These are phyloP conservation scores for Euglossa dilemma DNA, from an alignment of 1,140 invertebrate genomes.

Conservation along the genomic window DNA sequence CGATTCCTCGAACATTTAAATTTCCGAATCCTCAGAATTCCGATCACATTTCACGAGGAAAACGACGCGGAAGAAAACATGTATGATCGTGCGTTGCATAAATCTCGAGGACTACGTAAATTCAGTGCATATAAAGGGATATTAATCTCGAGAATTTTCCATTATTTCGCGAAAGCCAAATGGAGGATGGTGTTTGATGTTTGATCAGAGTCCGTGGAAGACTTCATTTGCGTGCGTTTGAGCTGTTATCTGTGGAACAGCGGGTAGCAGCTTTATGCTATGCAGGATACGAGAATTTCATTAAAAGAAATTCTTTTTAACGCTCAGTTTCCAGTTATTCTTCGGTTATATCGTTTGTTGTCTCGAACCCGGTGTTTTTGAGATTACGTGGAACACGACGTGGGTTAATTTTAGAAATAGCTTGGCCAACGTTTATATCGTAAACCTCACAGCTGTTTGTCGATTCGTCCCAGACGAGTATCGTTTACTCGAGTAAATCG, in stretches of 20 bases:
- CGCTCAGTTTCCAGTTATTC: neutral
- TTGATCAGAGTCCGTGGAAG: neutral
- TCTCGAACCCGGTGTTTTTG: neutral
- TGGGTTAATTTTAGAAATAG: no score
- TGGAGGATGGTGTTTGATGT: neutral
- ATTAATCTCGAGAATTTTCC: neutral
- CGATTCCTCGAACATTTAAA: no score
- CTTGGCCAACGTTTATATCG: neutral
- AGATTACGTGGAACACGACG: neutral
- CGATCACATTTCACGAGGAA: no score
- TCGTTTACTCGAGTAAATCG: no score
- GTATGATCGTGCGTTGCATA: no score
- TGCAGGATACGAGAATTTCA: neutral
- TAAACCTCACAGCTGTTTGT: neutral
- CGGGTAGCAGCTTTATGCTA: neutral
- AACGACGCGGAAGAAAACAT: no score
- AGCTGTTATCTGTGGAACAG: neutral
- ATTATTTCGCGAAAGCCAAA: neutral
- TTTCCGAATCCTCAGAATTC: no score
- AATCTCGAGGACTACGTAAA: no score
- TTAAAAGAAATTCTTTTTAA: slow-evolving; percentile 8
- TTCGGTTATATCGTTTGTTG: neutral
- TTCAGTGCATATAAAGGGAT: neutral
- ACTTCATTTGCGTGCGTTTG: neutral
- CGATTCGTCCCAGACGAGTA: no score